Conservation (phyloP, 2,888 invertebrate species). For the Cataglyphis rosenhaueri region DNA sequence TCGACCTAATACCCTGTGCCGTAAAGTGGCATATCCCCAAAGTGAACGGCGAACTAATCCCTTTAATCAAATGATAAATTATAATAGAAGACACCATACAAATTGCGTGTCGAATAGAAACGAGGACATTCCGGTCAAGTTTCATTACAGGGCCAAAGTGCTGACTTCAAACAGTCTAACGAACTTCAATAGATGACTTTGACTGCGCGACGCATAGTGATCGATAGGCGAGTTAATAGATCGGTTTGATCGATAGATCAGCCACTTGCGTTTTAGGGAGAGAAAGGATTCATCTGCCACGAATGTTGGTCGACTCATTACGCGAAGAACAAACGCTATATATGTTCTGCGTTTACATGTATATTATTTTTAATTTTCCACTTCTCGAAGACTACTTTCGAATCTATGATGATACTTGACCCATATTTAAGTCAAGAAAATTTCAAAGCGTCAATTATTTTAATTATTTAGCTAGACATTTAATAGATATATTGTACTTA, state of each 20-base stretch:
- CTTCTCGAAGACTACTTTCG: constrained; percentile 29
- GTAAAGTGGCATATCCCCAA: constrained; percentile 53
- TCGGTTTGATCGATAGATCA: constrained; percentile 74
- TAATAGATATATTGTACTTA: background rate
- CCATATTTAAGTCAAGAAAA: background rate
- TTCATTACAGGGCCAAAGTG: constrained; percentile 15
- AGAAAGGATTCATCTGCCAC: constrained; percentile 67
- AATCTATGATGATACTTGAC: constrained; percentile 2
- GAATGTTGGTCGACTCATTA: constrained; percentile 56
- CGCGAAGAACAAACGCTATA: constrained; percentile 22
- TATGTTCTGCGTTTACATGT: constrained; percentile 16
- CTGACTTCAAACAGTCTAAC: constrained; percentile 26
- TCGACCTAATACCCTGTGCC: constrained; percentile 45
- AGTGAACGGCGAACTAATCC: constrained; percentile 25
- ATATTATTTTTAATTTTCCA: constrained; percentile 17
- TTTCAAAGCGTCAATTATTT: constrained; percentile 21
- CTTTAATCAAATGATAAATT: constrained; percentile 64
- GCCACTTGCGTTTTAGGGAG: constrained; percentile 71
- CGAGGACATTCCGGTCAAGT: constrained; percentile 51
- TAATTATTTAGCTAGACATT: constrained; percentile 25
- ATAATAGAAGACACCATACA: constrained; percentile 38
- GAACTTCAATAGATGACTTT: constrained; percentile 41
- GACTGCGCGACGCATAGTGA: constrained; percentile 64
- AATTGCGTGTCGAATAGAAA: constrained; percentile 47
- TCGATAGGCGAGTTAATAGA: constrained; percentile 66